Conservation (phyloP, 1,140 invertebrate genomes). For the Drosophila obscura region DNA sequence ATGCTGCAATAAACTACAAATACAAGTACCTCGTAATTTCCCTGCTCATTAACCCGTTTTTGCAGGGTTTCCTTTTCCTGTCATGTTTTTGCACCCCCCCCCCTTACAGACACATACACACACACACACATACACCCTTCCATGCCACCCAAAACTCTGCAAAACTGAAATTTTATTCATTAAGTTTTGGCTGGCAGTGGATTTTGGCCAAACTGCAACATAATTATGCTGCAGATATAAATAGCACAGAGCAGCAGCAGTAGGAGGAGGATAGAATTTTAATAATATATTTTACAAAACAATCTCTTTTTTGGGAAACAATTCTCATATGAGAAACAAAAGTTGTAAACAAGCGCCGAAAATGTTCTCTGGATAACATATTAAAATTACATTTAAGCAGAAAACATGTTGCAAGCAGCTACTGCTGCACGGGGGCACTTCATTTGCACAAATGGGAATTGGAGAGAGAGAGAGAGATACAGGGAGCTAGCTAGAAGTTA, state of each 20-base stretch:
- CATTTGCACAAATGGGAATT: constrained; percentile 52
- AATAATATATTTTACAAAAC: constrained; percentile 71
- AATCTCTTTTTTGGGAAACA: constrained; percentile 44
- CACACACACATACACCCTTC: too few relatives aligned
- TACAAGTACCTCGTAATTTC: constrained; percentile 4
- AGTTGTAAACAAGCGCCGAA: constrained; percentile 57
- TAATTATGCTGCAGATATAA: constrained; percentile 41
- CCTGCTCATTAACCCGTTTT: constrained; percentile 13
- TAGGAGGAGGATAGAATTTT: constrained; percentile 38
- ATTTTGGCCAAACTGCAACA: constrained; percentile 40
- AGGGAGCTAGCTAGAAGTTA: not conserved
- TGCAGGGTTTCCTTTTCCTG: constrained; percentile 32
- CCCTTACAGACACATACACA: too few relatives aligned
- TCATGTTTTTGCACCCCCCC: constrained; percentile 25
- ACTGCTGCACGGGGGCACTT: constrained; percentile 16
- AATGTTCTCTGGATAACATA: constrained; percentile 56
- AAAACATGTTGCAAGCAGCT: not conserved
- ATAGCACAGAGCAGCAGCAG: constrained; percentile 4
- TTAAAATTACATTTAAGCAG: constrained; percentile 51
- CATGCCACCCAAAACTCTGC: not conserved
- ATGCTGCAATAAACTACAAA: constrained; percentile 22
- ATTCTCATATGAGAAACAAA: constrained; percentile 59
- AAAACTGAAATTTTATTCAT: constrained; percentile 41
- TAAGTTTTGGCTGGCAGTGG: constrained; percentile 20
- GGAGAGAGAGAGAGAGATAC: constrained; percentile 3